Evolutionary conservation across 2,888 invertebrate genomes (phyloP), one percentile per base, ranked within the genome.

Genomic region (Campoplex capitator): DNA sequence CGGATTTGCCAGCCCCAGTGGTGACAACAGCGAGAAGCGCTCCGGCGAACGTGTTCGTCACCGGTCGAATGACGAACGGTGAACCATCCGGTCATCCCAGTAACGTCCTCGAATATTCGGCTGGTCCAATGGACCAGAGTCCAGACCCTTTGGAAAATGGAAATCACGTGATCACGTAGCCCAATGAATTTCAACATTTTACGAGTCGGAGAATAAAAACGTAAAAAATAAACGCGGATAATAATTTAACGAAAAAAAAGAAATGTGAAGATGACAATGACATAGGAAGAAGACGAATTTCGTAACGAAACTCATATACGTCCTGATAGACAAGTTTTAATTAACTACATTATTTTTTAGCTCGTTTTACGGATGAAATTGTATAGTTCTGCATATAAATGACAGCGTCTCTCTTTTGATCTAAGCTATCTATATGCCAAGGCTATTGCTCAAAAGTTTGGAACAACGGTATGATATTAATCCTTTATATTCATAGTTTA

Each of bases 161-260:
- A 65, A 90, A 92, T 80, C 82, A 84, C 28, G 85, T 92, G 42
- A 91, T 90, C 75, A 90, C 92, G 89, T 92, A 92, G 88, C 89
- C 84, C 48, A 23, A 45, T 76, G 35, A 65, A 23, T 38, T 23
- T 62, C n/a, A 11, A 79, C 62, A 75, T 75, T 68, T 74, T n/a
- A 28, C 77, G 23, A n/a, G 51, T 7, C 58, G 77, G 56, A 67
- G 78, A 54, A 79, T 75, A 75, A 77, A 23, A 45, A 42, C 45
- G 62, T 73, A 70, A 70, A 62, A 62, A 32, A 3, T 7, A 16
- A 82, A 28, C 45, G 32, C 51, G 51, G 45, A 79, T 75, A 68
- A 78, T 75, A 83, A 65, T 16, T 28, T 51, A 48, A 67, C 56
- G 28, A 51, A 23, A 68, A 68, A 51, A 51, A 73, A 23, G 38